Conservation (phyloP, 2,113 vertebrate species). For the Burhinus oedicnemus region DNA sequence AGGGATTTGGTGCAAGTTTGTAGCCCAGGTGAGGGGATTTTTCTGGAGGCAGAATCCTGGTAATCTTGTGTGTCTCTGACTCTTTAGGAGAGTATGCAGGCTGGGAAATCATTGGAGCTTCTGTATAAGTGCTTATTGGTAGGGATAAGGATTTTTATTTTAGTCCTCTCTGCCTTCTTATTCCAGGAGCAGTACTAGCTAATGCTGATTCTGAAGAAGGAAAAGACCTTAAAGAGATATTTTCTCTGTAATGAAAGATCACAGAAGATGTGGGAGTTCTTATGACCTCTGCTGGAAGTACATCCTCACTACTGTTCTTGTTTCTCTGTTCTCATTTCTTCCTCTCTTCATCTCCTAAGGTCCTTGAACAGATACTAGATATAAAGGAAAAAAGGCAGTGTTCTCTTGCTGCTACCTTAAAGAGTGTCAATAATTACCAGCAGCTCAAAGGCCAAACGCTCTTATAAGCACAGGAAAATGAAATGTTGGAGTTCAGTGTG, state of each 20-base stretch:
- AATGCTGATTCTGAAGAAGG: background rate
- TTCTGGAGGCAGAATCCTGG: background rate
- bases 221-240: background rate
- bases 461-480: background rate
- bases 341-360: background rate
- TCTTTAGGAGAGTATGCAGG: background rate
- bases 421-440: background rate
- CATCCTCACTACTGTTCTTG: background rate
- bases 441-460: background rate
- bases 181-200: background rate
- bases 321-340: background rate
- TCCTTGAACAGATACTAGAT: background rate
- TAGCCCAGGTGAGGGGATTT: background rate
- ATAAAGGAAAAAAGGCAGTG: background rate
- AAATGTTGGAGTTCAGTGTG: background rate
- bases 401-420: background rate
- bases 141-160: background rate
- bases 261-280: background rate
- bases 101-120: background rate
- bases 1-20: background rate
- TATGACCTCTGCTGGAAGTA: constrained; percentile 16
- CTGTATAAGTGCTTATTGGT: background rate
- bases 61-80: background rate
- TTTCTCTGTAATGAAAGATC: background rate
- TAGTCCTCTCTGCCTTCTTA: background rate